Conservation (phyloP, 2,888 invertebrate genomes). For the Gymnosoma rotundatum region DNA sequence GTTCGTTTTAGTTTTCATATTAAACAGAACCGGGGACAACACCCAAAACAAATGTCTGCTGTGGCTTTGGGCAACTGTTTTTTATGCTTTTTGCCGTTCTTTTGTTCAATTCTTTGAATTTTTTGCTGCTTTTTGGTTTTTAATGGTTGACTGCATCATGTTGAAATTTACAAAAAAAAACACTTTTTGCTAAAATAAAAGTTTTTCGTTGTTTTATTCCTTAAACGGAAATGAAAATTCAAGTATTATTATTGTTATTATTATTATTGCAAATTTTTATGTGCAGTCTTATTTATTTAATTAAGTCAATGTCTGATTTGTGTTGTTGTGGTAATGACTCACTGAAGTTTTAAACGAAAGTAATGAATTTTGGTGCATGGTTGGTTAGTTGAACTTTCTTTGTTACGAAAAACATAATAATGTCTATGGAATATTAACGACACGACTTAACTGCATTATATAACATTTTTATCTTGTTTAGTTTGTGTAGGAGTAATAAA, state of each 20-base stretch:
- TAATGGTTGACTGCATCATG: constrained; percentile 56
- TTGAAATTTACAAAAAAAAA: constrained; percentile 17
- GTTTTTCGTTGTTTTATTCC: constrained; percentile 42
- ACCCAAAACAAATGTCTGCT: constrained; percentile 52
- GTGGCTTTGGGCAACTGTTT: constrained; percentile 16
- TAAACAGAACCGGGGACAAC: constrained; percentile 53
- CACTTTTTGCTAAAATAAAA: constrained; percentile 24
- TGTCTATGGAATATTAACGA: constrained; percentile 29
- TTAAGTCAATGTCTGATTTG: constrained; percentile 39
- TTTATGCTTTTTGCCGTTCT: constrained; percentile 40
- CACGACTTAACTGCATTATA: constrained; percentile 22
- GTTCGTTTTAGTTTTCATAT: background rate
- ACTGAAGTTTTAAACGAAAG: constrained; percentile 53
- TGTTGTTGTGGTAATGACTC: constrained; percentile 50
- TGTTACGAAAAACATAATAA: constrained; percentile 16
- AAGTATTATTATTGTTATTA: constrained; percentile 23
- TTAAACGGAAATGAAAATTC: constrained; percentile 63
- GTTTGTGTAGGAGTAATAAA: constrained; percentile 30
- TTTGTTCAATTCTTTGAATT: constrained; percentile 35
- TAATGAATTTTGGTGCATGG: constrained; percentile 37
- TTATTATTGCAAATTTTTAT: background rate
- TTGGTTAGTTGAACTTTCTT: constrained; percentile 43
- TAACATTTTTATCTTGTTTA: background rate
- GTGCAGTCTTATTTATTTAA: constrained; percentile 39
- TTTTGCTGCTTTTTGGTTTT: constrained; percentile 20